A percentile compares a stretch with the other conserved stretches of the same genome.
Evolutionary conservation across 2,888 invertebrate genomes (phyloP).

Genomic region (Hipparchia semele): DNA sequence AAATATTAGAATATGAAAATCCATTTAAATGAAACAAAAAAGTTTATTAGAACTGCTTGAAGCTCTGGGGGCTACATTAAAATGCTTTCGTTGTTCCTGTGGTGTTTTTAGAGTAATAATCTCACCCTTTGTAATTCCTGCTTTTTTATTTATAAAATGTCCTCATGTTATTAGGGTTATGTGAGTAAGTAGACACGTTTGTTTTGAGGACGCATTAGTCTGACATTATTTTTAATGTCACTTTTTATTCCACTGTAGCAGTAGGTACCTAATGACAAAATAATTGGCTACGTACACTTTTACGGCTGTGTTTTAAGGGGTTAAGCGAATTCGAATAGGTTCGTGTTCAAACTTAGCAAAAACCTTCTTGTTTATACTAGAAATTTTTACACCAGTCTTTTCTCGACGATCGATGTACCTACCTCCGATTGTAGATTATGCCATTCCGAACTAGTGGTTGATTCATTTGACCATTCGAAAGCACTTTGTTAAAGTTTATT

Average conservation of each 20-base stretch:
- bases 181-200: not conserved
- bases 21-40: too few relatives aligned
- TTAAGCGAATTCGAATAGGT: too few relatives aligned
- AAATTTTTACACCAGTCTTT: too few relatives aligned
- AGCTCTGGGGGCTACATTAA: not conserved
- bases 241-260: not conserved
- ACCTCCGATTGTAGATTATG: too few relatives aligned
- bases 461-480: too few relatives aligned
- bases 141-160: conserved; percentile 7
- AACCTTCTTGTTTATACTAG: too few relatives aligned
- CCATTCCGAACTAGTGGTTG: too few relatives aligned
- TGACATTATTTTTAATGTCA: conserved; percentile 2
- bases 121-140: conserved; percentile 1
- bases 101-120: conserved; percentile 7
- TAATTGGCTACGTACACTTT: not conserved
- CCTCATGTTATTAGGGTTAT: not conserved
- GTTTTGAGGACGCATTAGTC: conserved; percentile 4
- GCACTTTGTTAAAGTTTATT: too few relatives aligned
- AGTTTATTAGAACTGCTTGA: too few relatives aligned
- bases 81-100: not conserved
- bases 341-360: too few relatives aligned
- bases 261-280: conserved; percentile 14
- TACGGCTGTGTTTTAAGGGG: not conserved
- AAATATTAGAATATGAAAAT: too few relatives aligned
- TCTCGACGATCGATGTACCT: too few relatives aligned